These are phyloP conservation scores for Menidia menidia DNA, from an alignment of 2,797 vertebrate species.

Conservation along the genomic window DNA sequence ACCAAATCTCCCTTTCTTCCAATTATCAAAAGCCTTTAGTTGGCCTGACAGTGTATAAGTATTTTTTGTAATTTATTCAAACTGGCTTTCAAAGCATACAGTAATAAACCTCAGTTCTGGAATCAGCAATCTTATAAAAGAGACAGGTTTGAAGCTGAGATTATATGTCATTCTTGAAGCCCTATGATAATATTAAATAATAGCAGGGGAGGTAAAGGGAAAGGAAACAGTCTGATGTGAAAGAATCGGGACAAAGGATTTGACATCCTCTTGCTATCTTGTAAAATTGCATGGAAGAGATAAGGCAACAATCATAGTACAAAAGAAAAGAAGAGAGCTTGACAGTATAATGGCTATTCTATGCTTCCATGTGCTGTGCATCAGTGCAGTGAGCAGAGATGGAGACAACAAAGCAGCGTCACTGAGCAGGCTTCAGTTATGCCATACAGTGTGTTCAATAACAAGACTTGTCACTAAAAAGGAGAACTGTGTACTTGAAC, in stretches of 20 bases:
- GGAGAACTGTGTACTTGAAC: slow-evolving; percentile 9
- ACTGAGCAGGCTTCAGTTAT: slow-evolving; percentile 39
- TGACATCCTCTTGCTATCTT: slow-evolving; percentile 44
- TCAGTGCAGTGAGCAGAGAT: slow-evolving; percentile 31
- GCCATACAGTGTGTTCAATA: slow-evolving; percentile 18
- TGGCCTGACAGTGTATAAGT: slow-evolving; percentile 56
- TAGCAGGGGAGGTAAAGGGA: slow-evolving; percentile 36
- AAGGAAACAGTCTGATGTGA: slow-evolving; percentile 37
- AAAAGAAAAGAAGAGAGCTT: slow-evolving; percentile 25
- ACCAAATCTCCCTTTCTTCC: slow-evolving; percentile 11
- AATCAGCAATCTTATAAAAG: slow-evolving; percentile 17
- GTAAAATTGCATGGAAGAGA: slow-evolving; percentile 50
- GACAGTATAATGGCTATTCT: slow-evolving; percentile 39
- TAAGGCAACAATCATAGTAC: slow-evolving; percentile 42
- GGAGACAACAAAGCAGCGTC: slow-evolving; percentile 32
- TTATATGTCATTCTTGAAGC: slow-evolving; percentile 34
- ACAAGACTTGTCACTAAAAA: slow-evolving; percentile 42
- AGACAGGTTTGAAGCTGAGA: slow-evolving; percentile 13
- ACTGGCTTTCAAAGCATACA: slow-evolving; percentile 31
- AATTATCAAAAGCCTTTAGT: slow-evolving; percentile 48
- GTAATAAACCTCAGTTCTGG: slow-evolving; percentile 28
- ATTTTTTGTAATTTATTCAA: slow-evolving; percentile 55
- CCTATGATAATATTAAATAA: slow-evolving; percentile 57
- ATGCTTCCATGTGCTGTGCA: slow-evolving; percentile 20
- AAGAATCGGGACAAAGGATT: slow-evolving; percentile 55